A percentile compares a stretch with the other conserved stretches of the same genome.
Evolutionary conservation across 30 jellyfish, hydroid and myxozoan genomes (phyloP).

Genomic region (Turritopsis dohrnii): DNA sequence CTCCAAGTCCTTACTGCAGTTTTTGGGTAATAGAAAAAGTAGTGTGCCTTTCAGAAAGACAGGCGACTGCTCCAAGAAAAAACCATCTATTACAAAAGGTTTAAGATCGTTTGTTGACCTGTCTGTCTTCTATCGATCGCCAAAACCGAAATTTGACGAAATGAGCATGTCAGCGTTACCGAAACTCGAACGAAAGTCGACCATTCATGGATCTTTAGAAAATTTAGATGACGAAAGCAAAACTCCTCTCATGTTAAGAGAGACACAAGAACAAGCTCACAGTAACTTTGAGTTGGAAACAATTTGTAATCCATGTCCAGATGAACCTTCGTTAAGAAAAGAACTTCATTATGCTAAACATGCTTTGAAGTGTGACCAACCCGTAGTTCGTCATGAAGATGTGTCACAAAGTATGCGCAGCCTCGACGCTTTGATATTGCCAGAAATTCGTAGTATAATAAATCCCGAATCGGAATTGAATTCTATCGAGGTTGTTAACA

Average conservation of each 20-base stretch:
- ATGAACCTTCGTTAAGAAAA: not conserved
- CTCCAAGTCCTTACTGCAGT: not conserved
- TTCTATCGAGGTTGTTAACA: not conserved
- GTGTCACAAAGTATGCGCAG: not conserved
- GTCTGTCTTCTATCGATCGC: not conserved
- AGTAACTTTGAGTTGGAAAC: not conserved
- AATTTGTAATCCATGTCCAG: not conserved
- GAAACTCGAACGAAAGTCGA: not conserved
- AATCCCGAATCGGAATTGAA: not conserved
- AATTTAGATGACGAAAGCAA: not conserved
- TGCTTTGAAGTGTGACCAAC: not conserved
- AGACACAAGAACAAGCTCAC: not conserved
- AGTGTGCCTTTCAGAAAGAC: not conserved
- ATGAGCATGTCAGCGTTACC: not conserved
- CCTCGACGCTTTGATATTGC: conserved; percentile 40
- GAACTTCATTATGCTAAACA: not conserved
- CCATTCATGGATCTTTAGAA: conserved; percentile 32
- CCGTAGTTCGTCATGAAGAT: not conserved
- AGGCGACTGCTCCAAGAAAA: not conserved
- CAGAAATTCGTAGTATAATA: conserved; percentile 18
- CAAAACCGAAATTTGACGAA: not conserved
- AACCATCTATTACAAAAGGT: conserved; percentile 14
- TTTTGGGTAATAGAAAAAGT: not conserved
- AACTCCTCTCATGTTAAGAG: not conserved
- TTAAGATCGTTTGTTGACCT: conserved; percentile 12